These are phyloP conservation scores for Meleagris gallopavo DNA, from an alignment of 2,113 vertebrate genomes.

Conservation along the genomic window DNA sequence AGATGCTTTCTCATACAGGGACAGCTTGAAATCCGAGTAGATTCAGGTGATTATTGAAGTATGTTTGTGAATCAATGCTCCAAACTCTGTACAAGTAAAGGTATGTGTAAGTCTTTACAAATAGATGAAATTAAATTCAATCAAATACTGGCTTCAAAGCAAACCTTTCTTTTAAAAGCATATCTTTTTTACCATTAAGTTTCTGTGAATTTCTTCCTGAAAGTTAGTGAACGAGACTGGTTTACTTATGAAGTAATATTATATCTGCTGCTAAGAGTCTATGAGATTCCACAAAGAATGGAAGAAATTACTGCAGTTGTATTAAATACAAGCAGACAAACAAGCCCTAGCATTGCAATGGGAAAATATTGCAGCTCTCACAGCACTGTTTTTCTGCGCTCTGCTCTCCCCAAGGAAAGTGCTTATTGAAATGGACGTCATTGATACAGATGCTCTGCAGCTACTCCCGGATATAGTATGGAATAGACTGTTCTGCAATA, in stretches of 20 bases:
- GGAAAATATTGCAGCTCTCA: conserved; percentile 26
- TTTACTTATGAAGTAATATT: neutral
- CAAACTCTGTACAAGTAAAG: neutral
- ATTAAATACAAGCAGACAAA: conserved; percentile 41
- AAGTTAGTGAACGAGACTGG: neutral
- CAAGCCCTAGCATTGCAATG: neutral
- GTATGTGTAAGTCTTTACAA: neutral
- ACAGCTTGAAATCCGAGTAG: neutral
- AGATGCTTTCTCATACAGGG: neutral
- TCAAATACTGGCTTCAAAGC: neutral
- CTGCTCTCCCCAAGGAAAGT: conserved; percentile 45
- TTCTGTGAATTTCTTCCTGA: neutral
- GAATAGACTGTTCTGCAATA: conserved; percentile 15
- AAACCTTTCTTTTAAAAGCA: neutral
- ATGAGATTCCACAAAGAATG: conserved; percentile 6
- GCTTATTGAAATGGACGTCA: conserved; percentile 22
- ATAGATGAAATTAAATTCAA: neutral
- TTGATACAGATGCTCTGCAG: conserved; percentile 22
- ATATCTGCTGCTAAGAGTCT: neutral
- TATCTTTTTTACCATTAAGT: neutral
- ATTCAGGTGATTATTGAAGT: neutral
- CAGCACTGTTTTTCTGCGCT: neutral
- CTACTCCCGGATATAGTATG: neutral
- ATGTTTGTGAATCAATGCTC: neutral
- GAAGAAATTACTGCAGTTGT: conserved; percentile 18